Base-by-base conservation (phyloP, 2,113 vertebrate genomes). In the Sturnira hondurensis region DNA sequence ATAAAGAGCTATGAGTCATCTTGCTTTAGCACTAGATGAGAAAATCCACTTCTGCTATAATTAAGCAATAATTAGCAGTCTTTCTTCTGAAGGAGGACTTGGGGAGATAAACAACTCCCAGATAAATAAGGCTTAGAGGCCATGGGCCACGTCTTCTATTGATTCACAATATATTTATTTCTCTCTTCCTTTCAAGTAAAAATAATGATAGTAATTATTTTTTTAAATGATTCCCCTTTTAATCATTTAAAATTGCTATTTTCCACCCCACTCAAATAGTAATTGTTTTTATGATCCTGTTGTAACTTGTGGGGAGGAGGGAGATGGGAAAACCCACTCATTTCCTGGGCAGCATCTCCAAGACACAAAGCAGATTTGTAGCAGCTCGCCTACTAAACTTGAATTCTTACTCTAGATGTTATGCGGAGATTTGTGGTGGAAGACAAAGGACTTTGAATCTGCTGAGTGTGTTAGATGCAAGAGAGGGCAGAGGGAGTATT, bases 211-310 rank as follows among this genome's bases (percentile, higher is more conserved):
- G 96, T 85, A 98, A 98, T 98, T 98, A 97, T 71, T 88, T 95
- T 47, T 3, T 13, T 88, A 98, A 98, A 96, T 45, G 63, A 93
- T 93, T 96, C 43, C 52, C 93, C 96, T 95, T 97, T 67, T 95
- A 98, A 97, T 98, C 97, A 98, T 98, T 98, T 98, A 96, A 97
- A 98, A 97, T 91, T 88, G 56, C 38, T 98, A 52, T 97, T 98
- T 92, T 83, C 90, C 92, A 96, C 58, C 89, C 96, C 97, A 96
- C 65, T 94, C 94, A 95, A 82, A 96, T 67, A 80, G 74, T 96
- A 98, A 98, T 97, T 98, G 80, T 82, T 98, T 98, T 98, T 96
- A 96, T 96, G 96, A 93, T 58, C 86, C 82, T 56, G 2, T 45
- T 71, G 5, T 80, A 96, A 74, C n/a, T 86, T 65, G 43, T 83